A percentile compares a stretch with the other conserved stretches of the same genome.
Evolutionary conservation across 2,888 invertebrate species (phyloP).

Genomic region (Harpagoxenus sublaevis): DNA sequence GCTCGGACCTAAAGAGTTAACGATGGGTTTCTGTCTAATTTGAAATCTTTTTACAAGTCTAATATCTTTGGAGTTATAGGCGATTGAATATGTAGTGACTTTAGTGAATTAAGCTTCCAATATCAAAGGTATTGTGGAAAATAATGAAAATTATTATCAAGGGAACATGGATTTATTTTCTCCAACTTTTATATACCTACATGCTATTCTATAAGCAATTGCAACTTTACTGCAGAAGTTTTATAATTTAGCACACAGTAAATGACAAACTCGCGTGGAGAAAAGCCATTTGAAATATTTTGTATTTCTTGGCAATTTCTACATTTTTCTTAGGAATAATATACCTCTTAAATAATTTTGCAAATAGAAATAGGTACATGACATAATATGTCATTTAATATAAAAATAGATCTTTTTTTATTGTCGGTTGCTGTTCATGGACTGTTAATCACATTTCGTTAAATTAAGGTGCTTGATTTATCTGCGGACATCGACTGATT

Average conservation of each 20-base stretch:
- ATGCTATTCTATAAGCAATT: background rate
- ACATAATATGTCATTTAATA: background rate
- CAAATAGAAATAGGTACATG: background rate
- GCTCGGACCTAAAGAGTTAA: too few species aligned
- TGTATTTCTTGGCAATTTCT: background rate
- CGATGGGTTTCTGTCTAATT: background rate
- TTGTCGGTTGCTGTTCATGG: background rate
- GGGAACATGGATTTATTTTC: background rate
- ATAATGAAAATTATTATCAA: background rate
- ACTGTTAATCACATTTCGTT: conserved; percentile 8
- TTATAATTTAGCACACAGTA: background rate
- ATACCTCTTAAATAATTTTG: background rate
- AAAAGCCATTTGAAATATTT: background rate
- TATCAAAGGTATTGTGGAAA: background rate
- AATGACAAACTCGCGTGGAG: background rate
- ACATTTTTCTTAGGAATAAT: background rate
- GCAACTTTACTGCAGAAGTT: background rate
- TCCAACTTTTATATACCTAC: background rate
- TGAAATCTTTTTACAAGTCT: background rate
- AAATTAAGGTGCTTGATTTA: background rate
- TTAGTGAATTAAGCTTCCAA: background rate
- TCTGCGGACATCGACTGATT: background rate
- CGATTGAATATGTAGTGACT: background rate
- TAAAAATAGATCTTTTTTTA: background rate
- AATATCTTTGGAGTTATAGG: background rate